Percentiles rank a stretch among this genome's conserved stretches.
Conservation (phyloP, 2,888 invertebrate species). For the Boloria euphrosyne region DNA sequence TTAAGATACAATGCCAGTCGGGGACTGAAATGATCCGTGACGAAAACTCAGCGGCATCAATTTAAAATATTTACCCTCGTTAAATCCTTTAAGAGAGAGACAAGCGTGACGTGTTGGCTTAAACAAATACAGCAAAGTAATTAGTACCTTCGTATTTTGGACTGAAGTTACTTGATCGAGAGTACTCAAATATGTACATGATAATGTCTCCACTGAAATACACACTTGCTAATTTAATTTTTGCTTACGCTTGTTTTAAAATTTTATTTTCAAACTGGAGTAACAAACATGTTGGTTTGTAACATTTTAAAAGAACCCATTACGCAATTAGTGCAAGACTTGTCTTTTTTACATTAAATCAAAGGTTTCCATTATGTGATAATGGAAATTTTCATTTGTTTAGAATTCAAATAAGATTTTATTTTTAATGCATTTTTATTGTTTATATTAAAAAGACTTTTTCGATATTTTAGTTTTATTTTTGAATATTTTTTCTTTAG, state of each 20-base stretch:
- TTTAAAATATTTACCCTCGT: slow-evolving; percentile 69
- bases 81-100: slow-evolving; percentile 60
- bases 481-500: no score
- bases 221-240: slow-evolving; percentile 15
- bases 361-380: slow-evolving; percentile 15
- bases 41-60: slow-evolving; percentile 68
- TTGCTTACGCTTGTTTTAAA: slow-evolving; percentile 1
- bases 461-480: no score
- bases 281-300: slow-evolving; percentile 6
- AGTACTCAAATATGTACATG: slow-evolving; percentile 34
- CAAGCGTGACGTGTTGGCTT: slow-evolving; percentile 48
- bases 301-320: slow-evolving; percentile 5
- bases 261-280: slow-evolving; percentile 6
- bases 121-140: slow-evolving; percentile 43
- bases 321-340: slow-evolving; percentile 9
- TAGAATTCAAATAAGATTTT: slow-evolving; percentile 5
- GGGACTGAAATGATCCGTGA: slow-evolving; percentile 66
- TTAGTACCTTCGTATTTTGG: slow-evolving; percentile 38
- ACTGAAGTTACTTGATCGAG: slow-evolving; percentile 24
- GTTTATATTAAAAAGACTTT: no score
- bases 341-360: slow-evolving; percentile 9
- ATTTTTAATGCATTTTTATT: not conserved
- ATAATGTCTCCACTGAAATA: slow-evolving; percentile 21
- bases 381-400: not conserved
- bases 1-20: slow-evolving; percentile 64